Evolutionary conservation across 2,113 vertebrate genomes (phyloP), one percentile per base, ranked within the genome.

Genomic region (Rhinopomastus cyanomelas): DNA sequence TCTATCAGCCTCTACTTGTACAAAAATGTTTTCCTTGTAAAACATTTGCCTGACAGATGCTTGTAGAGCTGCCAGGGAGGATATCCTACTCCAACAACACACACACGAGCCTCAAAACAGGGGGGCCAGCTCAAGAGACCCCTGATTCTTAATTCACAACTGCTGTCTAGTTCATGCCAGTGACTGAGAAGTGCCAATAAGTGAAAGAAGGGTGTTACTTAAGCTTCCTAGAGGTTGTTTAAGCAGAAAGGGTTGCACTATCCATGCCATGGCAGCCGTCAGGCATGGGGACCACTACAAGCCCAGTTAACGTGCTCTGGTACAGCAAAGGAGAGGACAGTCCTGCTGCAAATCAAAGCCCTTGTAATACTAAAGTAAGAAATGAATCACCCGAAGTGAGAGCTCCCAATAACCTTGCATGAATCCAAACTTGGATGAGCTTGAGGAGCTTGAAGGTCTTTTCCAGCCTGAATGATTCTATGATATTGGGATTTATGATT

Each of bases 41-140:
- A 94, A 94, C 96, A 96, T 97, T 97, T 96, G 94, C 66, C 89
- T 88, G 95, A 90, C 95, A 95, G 30, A 96, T 96, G 95, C 85
- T 92, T 96, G 95, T 86, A 92, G 73, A 87, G 12, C 74, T 94
- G 94, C 95, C 97, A 97, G 51, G 96, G 94, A 77, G 75, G 77
- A 94, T 82, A 95, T 93, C 78, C 71, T 84, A 93, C 72, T 90
- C 90, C 86, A 94, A 76, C 42, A 75, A 89, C 95, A 67, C 81
- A 77, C 77, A 81, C 77, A 32, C 71, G 49, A 91, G 52, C 36
- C 69, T 95, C 88, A 64, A 85, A 95, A 83, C 19, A 12, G 22
- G n/a, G 22, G 17, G 37, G 76, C 61, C 81, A 48, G 20, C 90
- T 94, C 73, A 76, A 87, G 56, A 59, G 22, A 59, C 9, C 59